phyloP scores from a whole-genome alignment of 1,140 invertebrate species.

The Atopsyche davidsoni region DNA sequence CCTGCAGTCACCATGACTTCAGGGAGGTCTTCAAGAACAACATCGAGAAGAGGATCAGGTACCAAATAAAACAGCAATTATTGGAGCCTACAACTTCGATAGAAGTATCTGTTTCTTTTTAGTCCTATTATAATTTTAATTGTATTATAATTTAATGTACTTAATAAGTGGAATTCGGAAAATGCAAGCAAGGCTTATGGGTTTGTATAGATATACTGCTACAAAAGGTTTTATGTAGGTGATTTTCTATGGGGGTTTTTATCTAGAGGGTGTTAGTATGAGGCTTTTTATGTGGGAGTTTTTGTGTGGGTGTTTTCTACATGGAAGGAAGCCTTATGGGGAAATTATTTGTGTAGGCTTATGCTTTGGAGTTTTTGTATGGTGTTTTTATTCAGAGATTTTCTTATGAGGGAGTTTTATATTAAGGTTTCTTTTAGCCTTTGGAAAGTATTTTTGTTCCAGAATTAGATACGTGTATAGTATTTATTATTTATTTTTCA shows the following conservation, averaged over 20 bases:
- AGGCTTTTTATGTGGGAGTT: no score
- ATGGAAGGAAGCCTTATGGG: background rate
- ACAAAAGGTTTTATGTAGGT: no score
- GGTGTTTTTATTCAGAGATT: background rate
- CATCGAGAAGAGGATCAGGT: conserved; percentile 93
- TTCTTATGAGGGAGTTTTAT: background rate
- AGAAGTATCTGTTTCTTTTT: conserved; percentile 10
- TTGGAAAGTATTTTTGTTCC: no score
- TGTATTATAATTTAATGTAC: no score
- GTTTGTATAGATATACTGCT: no score
- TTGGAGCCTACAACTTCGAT: background rate
- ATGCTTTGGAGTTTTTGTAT: background rate
- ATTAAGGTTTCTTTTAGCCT: no score
- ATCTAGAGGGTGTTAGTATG: no score
- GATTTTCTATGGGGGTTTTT: background rate
- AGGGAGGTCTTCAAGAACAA: conserved; percentile 97
- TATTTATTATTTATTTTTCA: conserved; percentile 1
- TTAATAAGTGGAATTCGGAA: no score
- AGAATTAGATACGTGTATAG: background rate
- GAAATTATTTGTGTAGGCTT: background rate
- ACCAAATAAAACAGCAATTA: conserved; percentile 30
- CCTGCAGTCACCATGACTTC: conserved; percentile 97
- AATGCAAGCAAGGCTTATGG: no score
- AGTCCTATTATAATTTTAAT: no score
- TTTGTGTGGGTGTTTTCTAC: no score